Evolutionary conservation across 2,888 invertebrate species (phyloP).

Genomic region (Agrilus cyanescens): DNA sequence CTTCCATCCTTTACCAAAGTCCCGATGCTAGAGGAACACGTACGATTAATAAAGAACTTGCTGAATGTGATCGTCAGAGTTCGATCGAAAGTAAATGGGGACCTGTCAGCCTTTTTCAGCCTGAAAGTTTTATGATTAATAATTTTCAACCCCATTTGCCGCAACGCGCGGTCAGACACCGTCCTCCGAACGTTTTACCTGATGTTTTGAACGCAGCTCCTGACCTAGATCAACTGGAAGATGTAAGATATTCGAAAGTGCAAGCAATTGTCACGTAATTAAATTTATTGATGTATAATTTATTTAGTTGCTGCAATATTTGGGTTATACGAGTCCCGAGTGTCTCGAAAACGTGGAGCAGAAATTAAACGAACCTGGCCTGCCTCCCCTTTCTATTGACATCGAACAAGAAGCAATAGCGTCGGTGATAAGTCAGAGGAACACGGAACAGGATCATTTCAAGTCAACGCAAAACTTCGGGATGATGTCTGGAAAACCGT

Average conservation of each 20-base stretch:
- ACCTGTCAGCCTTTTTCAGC: constrained; percentile 23
- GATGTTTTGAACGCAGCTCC: constrained; percentile 70
- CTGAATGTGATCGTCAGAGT: constrained; percentile 4
- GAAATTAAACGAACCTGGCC: constrained; percentile 67
- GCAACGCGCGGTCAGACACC: constrained; percentile 55
- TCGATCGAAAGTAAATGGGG: constrained; percentile 17
- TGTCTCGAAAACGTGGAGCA: constrained; percentile 55
- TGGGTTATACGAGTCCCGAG: constrained; percentile 87
- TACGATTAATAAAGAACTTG: not conserved
- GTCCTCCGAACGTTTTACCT: constrained; percentile 66
- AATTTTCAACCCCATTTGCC: constrained; percentile 35
- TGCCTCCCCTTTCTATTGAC: constrained; percentile 60
- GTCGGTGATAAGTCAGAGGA: constrained; percentile 71
- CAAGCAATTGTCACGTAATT: too few relatives aligned
- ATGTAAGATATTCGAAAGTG: constrained; percentile 48
- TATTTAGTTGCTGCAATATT: constrained; percentile 69
- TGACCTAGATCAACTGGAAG: constrained; percentile 85
- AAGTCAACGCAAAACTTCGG: constrained; percentile 24
- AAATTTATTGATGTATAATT: constrained; percentile 6
- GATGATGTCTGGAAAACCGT: constrained; percentile 29
- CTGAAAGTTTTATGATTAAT: constrained; percentile 29
- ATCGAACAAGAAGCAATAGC: constrained; percentile 79
- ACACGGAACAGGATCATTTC: constrained; percentile 64
- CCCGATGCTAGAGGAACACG: constrained; percentile 35
- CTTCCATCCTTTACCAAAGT: constrained; percentile 76